Percentiles rank a stretch among this genome's conserved stretches.
Conservation (phyloP, 2,797 vertebrate species). For the Chelon labrosus region DNA sequence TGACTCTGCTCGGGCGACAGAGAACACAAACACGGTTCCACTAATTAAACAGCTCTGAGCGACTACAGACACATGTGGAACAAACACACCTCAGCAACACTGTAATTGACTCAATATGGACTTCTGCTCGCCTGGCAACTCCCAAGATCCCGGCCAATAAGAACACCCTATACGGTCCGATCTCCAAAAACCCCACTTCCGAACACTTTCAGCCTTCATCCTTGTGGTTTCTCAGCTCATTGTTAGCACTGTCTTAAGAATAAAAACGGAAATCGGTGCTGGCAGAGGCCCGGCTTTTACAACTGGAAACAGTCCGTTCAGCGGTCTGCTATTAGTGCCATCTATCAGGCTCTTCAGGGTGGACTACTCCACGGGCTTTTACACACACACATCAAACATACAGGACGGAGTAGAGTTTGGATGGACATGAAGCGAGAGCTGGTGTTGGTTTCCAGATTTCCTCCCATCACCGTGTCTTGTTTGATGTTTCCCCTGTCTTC, state of each 20-base stretch:
- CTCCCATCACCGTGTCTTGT: constrained; percentile 46
- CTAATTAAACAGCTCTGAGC: constrained; percentile 59
- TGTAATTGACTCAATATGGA: constrained; percentile 69
- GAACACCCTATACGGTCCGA: constrained; percentile 52
- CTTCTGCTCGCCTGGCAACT: constrained; percentile 55
- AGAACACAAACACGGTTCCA: constrained; percentile 35
- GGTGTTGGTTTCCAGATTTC: constrained; percentile 51
- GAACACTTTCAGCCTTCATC: constrained; percentile 50
- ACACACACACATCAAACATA: constrained; percentile 36
- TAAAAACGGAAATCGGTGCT: constrained; percentile 62
- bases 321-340: constrained; percentile 50
- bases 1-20: constrained; percentile 31
- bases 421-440: constrained; percentile 39
- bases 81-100: constrained; percentile 40
- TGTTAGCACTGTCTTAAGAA: constrained; percentile 57
- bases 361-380: constrained; percentile 22
- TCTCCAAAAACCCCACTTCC: constrained; percentile 64
- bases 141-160: constrained; percentile 64
- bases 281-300: constrained; percentile 46
- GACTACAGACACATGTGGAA: constrained; percentile 13
- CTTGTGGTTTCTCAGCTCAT: constrained; percentile 73
- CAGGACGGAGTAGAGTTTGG: constrained; percentile 39
- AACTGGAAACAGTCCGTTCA: constrained; percentile 55
- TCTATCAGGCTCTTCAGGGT: constrained; percentile 51
- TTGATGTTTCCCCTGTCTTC: constrained; percentile 58